Evolutionary conservation across 2,797 vertebrate genomes (phyloP).

Genomic region (Brachymystax lenok): DNA sequence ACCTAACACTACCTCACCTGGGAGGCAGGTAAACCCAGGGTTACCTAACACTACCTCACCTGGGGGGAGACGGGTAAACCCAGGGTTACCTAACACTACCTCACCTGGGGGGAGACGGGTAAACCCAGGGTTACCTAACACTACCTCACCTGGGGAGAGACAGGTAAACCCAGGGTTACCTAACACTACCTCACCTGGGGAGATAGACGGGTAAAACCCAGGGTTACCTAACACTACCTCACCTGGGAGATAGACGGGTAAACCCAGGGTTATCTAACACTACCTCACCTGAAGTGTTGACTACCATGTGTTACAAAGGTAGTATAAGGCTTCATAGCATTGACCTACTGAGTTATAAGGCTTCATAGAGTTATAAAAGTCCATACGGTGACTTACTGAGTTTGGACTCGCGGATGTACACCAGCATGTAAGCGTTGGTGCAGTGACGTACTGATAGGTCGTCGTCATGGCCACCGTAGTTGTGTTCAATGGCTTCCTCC

Average conservation of each 20-base stretch:
- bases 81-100: background rate
- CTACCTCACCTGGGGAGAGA: background rate
- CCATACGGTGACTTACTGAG: conserved; percentile 81
- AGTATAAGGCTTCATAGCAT: background rate
- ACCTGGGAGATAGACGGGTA: background rate
- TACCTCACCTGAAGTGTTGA: background rate
- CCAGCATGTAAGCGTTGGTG: conserved; percentile 98
- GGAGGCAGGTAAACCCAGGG: background rate
- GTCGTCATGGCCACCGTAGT: conserved; percentile 96
- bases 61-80: conserved; percentile 2
- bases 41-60: background rate
- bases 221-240: background rate
- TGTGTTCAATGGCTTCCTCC: conserved; percentile 98
- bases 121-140: background rate
- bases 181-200: background rate
- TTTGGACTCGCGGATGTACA: conserved; percentile 97
- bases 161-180: background rate
- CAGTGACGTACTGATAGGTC: conserved; percentile 97
- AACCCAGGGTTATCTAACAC: background rate
- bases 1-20: background rate
- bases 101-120: background rate
- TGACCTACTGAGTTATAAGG: background rate
- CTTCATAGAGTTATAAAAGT: too few relatives aligned
- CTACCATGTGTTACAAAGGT: too few relatives aligned
- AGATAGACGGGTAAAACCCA: background rate